phyloP scores from a whole-genome alignment of 2,797 vertebrate genomes.

The Leucoraja ocellata region DNA sequence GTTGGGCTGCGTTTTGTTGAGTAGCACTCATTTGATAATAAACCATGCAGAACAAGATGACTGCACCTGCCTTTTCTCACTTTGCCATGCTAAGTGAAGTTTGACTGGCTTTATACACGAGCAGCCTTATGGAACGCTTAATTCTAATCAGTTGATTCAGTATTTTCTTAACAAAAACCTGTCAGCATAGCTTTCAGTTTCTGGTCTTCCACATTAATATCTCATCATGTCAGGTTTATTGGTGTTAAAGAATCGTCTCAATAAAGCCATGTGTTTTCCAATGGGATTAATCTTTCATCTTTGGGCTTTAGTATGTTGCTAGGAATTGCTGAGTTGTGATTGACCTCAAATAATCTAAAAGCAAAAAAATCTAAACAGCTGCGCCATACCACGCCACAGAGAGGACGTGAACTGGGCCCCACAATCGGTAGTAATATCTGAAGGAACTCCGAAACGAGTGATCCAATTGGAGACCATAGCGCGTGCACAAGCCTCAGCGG shows the following conservation, averaged over 20 bases:
- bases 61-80: neutral
- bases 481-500: no score
- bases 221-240: neutral
- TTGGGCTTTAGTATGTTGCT: neutral
- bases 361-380: no score
- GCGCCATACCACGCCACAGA: no score
- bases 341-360: neutral
- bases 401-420: no score
- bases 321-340: neutral
- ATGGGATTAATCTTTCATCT: neutral
- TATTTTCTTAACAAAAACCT: neutral
- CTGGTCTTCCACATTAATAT: neutral
- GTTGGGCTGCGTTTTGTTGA: neutral
- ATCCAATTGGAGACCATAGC: no score
- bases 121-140: conserved; percentile 45
- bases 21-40: neutral
- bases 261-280: neutral
- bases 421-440: no score
- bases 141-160: conserved; percentile 41
- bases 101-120: conserved; percentile 46
- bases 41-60: conserved; percentile 12
- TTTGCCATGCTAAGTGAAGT: conserved; percentile 48
- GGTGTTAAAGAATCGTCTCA: neutral
- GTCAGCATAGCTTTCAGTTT: neutral
- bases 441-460: no score